Conservation (phyloP, 2,113 vertebrate species). For the Falcunculus frontatus region DNA sequence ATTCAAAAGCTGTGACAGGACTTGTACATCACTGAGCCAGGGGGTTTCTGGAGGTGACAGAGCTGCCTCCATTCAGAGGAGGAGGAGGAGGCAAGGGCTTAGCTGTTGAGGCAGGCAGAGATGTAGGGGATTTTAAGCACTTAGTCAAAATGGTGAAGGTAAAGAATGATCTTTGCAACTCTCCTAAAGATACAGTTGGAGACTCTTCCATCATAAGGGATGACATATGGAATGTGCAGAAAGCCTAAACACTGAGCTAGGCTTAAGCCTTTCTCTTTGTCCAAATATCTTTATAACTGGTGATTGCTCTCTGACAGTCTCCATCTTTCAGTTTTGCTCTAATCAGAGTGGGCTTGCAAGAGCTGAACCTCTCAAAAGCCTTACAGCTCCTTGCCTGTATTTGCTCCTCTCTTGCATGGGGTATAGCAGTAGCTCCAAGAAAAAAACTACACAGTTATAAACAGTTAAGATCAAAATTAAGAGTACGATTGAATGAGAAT, state of each 20-base stretch:
- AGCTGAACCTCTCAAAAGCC: not conserved
- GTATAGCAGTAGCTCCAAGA: not conserved
- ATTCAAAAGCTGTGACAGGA: not conserved
- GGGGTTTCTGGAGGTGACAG: not conserved
- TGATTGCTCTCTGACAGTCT: not conserved
- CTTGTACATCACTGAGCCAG: not conserved
- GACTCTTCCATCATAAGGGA: not conserved
- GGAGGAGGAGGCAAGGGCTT: not conserved
- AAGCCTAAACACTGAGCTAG: not conserved
- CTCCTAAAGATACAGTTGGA: not conserved
- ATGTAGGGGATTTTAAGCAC: not conserved
- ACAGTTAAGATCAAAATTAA: not conserved
- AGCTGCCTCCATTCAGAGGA: not conserved
- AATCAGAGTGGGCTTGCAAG: not conserved
- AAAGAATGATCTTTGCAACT: not conserved
- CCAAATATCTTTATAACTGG: not conserved
- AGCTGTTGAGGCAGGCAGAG: not conserved
- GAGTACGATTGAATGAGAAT: not conserved
- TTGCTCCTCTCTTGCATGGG: not conserved
- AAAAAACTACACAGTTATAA: not conserved
- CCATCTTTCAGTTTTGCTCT: not conserved
- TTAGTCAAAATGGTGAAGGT: not conserved
- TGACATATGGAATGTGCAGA: not conserved
- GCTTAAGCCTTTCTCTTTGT: not conserved
- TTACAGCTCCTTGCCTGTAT: not conserved